These are phyloP conservation scores for Danio aesculapii DNA, from an alignment of 2,797 vertebrate species.

Conservation along the genomic window DNA sequence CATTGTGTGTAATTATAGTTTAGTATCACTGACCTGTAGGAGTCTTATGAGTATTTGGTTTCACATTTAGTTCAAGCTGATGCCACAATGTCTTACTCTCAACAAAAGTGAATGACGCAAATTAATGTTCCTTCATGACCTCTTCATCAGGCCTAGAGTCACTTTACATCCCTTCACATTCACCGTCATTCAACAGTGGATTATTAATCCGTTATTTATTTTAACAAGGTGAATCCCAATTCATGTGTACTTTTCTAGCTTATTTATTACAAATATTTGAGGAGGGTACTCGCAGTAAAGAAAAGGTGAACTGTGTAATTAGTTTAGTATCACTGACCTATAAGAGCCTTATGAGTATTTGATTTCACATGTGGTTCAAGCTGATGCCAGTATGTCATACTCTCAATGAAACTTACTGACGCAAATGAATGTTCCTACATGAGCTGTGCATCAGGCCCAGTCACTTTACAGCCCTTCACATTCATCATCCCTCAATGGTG, in stretches of 20 bases:
- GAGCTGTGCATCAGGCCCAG: not conserved
- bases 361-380: not conserved
- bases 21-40: not conserved
- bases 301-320: too few species aligned
- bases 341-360: not conserved
- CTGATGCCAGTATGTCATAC: not conserved
- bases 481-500: not conserved
- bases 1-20: too few species aligned
- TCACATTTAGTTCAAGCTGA: not conserved
- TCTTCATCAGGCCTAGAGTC: not conserved
- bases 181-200: not conserved
- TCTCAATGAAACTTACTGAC: not conserved
- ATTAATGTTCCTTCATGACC: too few species aligned
- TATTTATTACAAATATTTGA: too few species aligned
- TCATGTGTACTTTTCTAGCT: too few species aligned
- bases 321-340: not conserved
- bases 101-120: not conserved
- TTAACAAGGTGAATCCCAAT: too few species aligned
- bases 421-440: too few species aligned
- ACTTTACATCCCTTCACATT: not conserved
- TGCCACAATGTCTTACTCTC: not conserved
- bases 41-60: not conserved
- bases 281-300: too few species aligned
- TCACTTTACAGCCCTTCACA: not conserved
- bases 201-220: too few species aligned